Base-by-base conservation (phyloP, 2,113 vertebrate species). In the Helogale parvula region DNA sequence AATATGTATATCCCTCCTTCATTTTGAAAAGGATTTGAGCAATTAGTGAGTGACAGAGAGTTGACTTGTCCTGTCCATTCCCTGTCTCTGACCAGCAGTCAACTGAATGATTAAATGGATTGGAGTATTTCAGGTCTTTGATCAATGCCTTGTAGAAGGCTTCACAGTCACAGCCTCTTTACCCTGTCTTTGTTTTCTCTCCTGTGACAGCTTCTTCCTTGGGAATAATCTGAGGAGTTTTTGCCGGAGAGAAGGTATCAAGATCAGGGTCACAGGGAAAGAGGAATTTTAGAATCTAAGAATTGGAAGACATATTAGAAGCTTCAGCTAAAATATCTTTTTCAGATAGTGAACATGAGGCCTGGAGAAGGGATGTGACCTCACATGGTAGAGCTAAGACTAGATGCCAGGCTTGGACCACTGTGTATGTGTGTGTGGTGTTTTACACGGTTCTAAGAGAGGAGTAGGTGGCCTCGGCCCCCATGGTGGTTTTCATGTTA, bases 1-100 rank as follows among this genome's bases (percentile, higher is more conserved):
- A 63, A 45, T 45, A 86, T 93, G 66, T 88, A 47, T 74, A 85
- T 14, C 8, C 3, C 25, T 92, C 14, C 11, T 29, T 85, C 27
- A 86, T 84, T 93, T 93, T 92, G 80, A 71, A 90, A 94, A 82
- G 74, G 33, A 76, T 90, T 92, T 74, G 69, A 84, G 45, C 47
- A 85, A 54, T 47, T 84, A 47, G 71, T 71, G 84, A 91, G 69
- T 84, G 60, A 77, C 47, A 54, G 38, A 72, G 82, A 65, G 33
- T 50, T 81, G 54, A 90, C 69, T 47, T 84, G 35, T 91, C 33
- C 1, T 57, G 25, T 87, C 10, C 16, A 47, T 4, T 79, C 12
- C n/a, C 29, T 93, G 65, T 92, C 69, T 84, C 52, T 85, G 29
- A 54, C 21, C 47, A 74, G 29, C n/a, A 84, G 74, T 45, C 57